These are phyloP conservation scores for Colossoma macropomum DNA, from an alignment of 2,113 vertebrate species.

Conservation along the genomic window DNA sequence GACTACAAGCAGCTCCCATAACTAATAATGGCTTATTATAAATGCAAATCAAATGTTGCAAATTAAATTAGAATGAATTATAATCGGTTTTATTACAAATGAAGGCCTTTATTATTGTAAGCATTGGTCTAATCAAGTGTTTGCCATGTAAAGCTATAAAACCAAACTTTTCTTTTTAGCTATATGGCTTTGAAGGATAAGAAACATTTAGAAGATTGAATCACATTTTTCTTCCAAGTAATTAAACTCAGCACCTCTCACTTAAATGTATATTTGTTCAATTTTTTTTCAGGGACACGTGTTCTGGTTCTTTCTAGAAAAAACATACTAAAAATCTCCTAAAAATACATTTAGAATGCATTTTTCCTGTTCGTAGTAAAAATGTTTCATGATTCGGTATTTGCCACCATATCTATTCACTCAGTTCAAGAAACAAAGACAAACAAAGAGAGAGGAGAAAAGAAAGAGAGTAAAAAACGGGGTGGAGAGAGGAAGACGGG, in stretches of 20 bases:
- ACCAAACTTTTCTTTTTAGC: too few species aligned
- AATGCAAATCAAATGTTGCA: not conserved
- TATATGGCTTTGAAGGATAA: too few species aligned
- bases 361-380: too few species aligned
- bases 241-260: not conserved
- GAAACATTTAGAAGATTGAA: too few species aligned
- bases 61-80: not conserved
- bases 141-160: too few species aligned
- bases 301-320: too few species aligned
- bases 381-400: not conserved
- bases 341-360: too few species aligned
- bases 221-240: too few species aligned
- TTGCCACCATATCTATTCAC: not conserved
- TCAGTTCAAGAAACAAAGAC: not conserved
- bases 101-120: too few species aligned
- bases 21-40: not conserved
- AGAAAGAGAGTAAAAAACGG: not conserved
- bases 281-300: too few species aligned
- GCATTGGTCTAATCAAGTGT: too few species aligned
- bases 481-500: conserved; percentile 33
- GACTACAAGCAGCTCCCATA: not conserved
- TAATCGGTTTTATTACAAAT: not conserved
- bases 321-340: too few species aligned
- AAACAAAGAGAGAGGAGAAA: not conserved
- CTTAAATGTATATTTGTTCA: not conserved